Conservation (phyloP, 2,797 vertebrate species). For the Anolis apletophallus region DNA sequence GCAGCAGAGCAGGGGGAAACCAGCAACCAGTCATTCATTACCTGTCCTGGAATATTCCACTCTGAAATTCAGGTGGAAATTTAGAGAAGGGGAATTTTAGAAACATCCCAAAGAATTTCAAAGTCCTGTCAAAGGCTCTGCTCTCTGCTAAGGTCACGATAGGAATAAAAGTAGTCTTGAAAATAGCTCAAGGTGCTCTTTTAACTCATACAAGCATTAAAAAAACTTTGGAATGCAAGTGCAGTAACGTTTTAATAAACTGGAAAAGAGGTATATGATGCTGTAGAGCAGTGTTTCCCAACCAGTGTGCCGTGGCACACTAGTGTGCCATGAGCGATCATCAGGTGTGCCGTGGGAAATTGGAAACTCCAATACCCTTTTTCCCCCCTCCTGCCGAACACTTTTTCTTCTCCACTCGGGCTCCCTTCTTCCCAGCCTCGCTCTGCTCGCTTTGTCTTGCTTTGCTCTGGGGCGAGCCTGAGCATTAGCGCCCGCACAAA, state of each 20-base stretch:
- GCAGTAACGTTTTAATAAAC: slow-evolving; percentile 60
- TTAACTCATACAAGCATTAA: slow-evolving; percentile 38
- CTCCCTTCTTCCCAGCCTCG: too few relatives aligned
- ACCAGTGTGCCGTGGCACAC: too few relatives aligned
- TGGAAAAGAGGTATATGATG: slow-evolving; percentile 55
- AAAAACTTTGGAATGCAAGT: slow-evolving; percentile 54
- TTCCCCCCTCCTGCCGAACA: too few relatives aligned
- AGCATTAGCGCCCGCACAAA: too few relatives aligned
- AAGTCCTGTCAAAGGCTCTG: not conserved
- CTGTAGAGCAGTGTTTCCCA: too few relatives aligned
- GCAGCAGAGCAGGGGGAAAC: not conserved
- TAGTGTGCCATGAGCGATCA: too few relatives aligned
- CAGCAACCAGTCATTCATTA: not conserved
- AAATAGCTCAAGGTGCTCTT: not conserved
- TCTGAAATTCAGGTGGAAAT: not conserved
- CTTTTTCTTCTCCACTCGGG: too few relatives aligned
- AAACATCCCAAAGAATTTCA: not conserved
- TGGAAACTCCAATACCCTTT: too few relatives aligned
- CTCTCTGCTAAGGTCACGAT: not conserved
- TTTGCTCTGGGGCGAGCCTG: too few relatives aligned
- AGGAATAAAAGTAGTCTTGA: too few relatives aligned
- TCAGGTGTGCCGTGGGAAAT: too few relatives aligned
- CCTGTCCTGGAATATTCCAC: not conserved
- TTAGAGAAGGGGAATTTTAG: not conserved
- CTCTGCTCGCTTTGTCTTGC: too few relatives aligned